Evolutionary conservation across 2,888 invertebrate genomes (phyloP).

Genomic region (Crepidodera aurea): DNA sequence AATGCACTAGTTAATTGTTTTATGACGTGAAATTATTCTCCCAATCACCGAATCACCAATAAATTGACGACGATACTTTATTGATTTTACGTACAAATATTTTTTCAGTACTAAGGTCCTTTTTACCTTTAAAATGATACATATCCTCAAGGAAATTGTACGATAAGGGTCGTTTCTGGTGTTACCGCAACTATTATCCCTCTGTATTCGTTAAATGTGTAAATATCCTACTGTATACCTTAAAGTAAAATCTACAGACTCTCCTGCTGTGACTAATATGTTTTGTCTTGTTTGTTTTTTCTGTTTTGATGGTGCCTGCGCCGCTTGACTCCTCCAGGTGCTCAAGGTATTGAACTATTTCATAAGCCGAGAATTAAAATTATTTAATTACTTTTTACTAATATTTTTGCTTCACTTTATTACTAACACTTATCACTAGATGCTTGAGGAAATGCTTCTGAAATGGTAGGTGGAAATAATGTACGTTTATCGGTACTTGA

Average conservation of each 20-base stretch:
- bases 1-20: too few relatives aligned
- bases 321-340: conserved; percentile 63
- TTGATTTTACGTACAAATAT: too few relatives aligned
- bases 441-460: not conserved
- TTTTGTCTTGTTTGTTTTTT: conserved; percentile 62
- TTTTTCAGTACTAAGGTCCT: too few relatives aligned
- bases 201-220: conserved; percentile 35
- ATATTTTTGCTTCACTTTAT: conserved; percentile 9
- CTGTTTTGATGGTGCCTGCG: conserved; percentile 55
- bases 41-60: too few relatives aligned
- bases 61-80: too few relatives aligned
- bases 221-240: conserved; percentile 10
- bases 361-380: conserved; percentile 21
- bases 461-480: conserved; percentile 1
- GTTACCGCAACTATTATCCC: conserved; percentile 1
- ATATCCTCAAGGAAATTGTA: too few relatives aligned
- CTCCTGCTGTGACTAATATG: conserved; percentile 57
- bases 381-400: conserved; percentile 17
- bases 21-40: too few relatives aligned
- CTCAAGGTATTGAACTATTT: conserved; percentile 62
- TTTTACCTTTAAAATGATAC: too few relatives aligned
- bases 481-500: too few relatives aligned
- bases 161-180: too few relatives aligned
- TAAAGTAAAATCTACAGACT: conserved; percentile 15
- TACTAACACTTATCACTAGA: not conserved